Evolutionary conservation across 2,888 invertebrate genomes (phyloP).

Genomic region (Drosophila dives): DNA sequence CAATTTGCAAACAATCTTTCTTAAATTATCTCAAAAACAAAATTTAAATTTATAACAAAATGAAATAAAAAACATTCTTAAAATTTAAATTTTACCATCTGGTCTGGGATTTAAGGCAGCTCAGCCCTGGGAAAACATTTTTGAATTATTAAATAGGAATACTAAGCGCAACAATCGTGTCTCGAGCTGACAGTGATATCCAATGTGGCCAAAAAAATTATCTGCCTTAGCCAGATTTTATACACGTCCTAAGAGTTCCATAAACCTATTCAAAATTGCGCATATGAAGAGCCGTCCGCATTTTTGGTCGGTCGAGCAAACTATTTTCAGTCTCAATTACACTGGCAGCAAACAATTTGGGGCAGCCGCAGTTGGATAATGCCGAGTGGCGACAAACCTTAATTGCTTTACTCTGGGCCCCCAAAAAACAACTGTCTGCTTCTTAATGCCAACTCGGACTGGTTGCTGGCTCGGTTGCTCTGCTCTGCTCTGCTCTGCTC

Average conservation of each 20-base stretch:
- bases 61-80: neutral
- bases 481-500: constrained; percentile 26
- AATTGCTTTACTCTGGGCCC: constrained; percentile 65
- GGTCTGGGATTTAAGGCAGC: too few relatives aligned
- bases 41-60: neutral
- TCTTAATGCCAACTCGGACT: constrained; percentile 57
- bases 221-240: constrained; percentile 8
- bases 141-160: neutral
- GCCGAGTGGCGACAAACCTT: constrained; percentile 71
- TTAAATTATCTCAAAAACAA: neutral
- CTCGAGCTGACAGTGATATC: neutral
- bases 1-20: neutral
- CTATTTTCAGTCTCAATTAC: constrained; percentile 59
- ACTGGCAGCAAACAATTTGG: constrained; percentile 37
- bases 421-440: constrained; percentile 58
- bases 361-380: constrained; percentile 63
- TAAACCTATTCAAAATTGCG: constrained; percentile 52
- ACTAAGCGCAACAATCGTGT: neutral
- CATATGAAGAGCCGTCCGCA: constrained; percentile 36
- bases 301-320: constrained; percentile 36
- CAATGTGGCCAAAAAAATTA: neutral
- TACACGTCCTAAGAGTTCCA: constrained; percentile 1
- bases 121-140: neutral
- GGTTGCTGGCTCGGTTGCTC: constrained; percentile 9
- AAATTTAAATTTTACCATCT: neutral